Base-by-base conservation (phyloP, 2,113 vertebrate species). In the Narcine bancroftii region DNA sequence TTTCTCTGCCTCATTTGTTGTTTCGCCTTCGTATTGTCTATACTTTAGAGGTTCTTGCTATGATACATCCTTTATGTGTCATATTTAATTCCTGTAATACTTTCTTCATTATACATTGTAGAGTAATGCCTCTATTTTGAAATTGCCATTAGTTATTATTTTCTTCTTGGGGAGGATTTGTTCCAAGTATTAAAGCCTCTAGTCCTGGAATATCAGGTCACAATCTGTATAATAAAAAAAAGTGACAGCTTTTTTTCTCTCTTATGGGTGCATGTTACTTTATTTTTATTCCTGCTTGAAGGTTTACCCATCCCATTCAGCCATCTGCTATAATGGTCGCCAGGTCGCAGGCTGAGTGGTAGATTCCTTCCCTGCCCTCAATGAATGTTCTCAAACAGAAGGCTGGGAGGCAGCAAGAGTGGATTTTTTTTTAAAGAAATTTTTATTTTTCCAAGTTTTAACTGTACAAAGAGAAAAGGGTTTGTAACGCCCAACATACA, bases 401-500 rank as follows among this genome's bases (percentile, higher is more conserved):
- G 4, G 10, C 36, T 39, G 63, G 87, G 56, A 89, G 83, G 19
- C 1, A 42, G 83, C 39, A 2, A 69, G 19, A 69, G 7, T 1
- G 19, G 56, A 45, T 13, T 45, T 65, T 91, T 89, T 91, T 66
- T 91, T 65, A 66, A 89, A 65, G 39, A 91, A 69, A 45, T 66
- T 42, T 66, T 91, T 91, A 66, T 69, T 91, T 42, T 91, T 65
- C 63, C 60, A 91, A n/a, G n/a, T 65, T 91, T 91, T 39, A 66
- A 65, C 53, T 66, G 63, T 91, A 69, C 36, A 91, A 69, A 91
- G 36, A 45, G 42, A 69, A 42, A 26, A 69, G 63, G 87, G 87
- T 29, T 6, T 11, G n/a, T 66, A 66, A 69, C 26, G 63, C 87
- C 87, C 60, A 3, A 50, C 24, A 2, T 66, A 66, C 39, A 66